phyloP scores from a whole-genome alignment of 2,113 vertebrate species.

The Hylia prasina region DNA sequence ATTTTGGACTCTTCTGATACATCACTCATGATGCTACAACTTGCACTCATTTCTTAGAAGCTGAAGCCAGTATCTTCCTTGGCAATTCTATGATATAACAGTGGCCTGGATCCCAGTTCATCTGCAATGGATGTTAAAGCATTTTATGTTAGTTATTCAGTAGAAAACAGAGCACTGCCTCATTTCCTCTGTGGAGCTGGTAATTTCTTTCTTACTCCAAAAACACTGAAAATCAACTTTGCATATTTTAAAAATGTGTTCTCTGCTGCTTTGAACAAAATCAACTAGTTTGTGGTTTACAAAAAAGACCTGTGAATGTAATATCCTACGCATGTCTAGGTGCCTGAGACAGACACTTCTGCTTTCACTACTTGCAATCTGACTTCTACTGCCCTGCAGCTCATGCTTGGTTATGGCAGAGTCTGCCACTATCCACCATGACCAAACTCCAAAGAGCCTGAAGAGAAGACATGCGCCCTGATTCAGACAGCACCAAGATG shows the following conservation, averaged over 20 bases:
- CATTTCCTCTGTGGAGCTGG: neutral
- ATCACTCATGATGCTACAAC: neutral
- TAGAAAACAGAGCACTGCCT: neutral
- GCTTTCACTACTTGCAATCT: neutral
- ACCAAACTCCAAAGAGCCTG: neutral
- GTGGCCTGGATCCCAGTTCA: neutral
- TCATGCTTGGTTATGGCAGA: neutral
- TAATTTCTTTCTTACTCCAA: neutral
- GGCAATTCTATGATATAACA: neutral
- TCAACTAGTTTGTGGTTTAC: neutral
- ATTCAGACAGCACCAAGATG: neutral
- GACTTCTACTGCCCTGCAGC: neutral
- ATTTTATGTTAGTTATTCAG: neutral
- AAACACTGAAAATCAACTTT: neutral
- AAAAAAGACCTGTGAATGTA: neutral
- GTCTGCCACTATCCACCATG: neutral
- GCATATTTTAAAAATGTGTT: neutral
- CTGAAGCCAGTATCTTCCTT: neutral
- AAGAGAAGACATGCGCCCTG: neutral
- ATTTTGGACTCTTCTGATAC: accelerated
- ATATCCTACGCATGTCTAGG: neutral
- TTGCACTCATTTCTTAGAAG: neutral
- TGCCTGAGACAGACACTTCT: neutral
- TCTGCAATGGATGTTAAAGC: neutral
- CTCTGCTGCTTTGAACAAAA: neutral